phyloP scores from a whole-genome alignment of 2,113 vertebrate species.

The Piprites chloris region DNA sequence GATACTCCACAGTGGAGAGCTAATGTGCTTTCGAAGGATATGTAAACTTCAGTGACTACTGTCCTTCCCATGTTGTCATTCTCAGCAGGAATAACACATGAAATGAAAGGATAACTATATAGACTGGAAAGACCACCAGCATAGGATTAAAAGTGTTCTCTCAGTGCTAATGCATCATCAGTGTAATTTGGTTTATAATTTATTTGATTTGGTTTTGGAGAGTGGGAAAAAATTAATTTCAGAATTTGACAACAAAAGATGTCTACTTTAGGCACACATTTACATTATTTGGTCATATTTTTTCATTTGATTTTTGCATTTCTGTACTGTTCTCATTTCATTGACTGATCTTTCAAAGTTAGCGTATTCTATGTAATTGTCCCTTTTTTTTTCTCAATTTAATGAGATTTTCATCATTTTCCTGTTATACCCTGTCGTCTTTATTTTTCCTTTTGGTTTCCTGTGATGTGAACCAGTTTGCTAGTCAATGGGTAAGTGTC shows the following conservation, averaged over 20 bases:
- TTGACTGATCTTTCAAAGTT: conserved; percentile 19
- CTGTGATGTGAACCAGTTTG: conserved; percentile 80
- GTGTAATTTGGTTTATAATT: neutral
- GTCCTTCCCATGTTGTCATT: neutral
- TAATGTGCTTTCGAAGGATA: neutral
- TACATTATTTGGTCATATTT: neutral
- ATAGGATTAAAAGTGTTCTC: neutral
- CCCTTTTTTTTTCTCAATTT: conserved; percentile 32
- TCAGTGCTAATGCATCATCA: neutral
- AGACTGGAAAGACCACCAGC: neutral
- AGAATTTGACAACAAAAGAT: neutral
- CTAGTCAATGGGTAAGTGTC: conserved; percentile 94
- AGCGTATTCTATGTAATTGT: conserved; percentile 27
- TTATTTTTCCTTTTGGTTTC: conserved; percentile 69
- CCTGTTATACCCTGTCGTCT: conserved; percentile 61
- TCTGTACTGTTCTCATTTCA: neutral
- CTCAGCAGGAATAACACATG: neutral
- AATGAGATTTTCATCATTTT: conserved; percentile 67
- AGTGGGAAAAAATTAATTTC: neutral
- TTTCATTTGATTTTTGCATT: conserved; percentile 27
- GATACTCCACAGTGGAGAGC: neutral
- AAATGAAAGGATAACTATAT: neutral
- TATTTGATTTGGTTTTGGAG: neutral
- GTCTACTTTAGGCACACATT: neutral
- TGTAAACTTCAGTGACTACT: neutral